Conservation (phyloP, 2,888 invertebrate species). For the Sphecodes monilicornis region DNA sequence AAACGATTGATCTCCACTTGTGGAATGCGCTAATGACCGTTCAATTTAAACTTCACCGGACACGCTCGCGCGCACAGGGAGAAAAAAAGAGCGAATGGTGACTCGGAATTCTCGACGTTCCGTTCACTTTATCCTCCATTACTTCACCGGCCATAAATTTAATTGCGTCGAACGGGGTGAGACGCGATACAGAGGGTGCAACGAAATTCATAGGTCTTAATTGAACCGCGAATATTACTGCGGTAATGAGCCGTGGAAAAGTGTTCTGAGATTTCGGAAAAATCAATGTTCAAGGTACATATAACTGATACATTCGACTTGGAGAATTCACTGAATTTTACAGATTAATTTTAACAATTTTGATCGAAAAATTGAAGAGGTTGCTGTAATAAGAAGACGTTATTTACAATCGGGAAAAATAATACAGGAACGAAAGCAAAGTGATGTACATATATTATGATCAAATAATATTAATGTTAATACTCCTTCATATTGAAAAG, state of each 20-base stretch:
- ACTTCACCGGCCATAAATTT: neutral
- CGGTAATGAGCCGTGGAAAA: neutral
- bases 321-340: neutral
- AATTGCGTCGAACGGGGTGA: neutral
- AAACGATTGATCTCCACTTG: slow-evolving; percentile 23
- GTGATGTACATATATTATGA: no score
- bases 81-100: neutral
- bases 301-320: neutral
- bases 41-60: slow-evolving; percentile 1
- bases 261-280: neutral
- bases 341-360: no score
- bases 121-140: neutral
- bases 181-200: neutral
- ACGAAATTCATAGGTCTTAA: neutral
- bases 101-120: slow-evolving; percentile 3
- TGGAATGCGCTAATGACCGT: slow-evolving; percentile 27
- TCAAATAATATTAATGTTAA: no score
- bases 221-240: neutral
- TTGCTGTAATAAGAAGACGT: neutral
- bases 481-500: no score
- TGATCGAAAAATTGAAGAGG: neutral
- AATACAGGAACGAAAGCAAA: no score
- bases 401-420: no score
- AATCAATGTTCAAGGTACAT: neutral
- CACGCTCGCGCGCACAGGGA: neutral